phyloP scores from a whole-genome alignment of 1,140 invertebrate species.

The Ceratosolen fusciceps region DNA sequence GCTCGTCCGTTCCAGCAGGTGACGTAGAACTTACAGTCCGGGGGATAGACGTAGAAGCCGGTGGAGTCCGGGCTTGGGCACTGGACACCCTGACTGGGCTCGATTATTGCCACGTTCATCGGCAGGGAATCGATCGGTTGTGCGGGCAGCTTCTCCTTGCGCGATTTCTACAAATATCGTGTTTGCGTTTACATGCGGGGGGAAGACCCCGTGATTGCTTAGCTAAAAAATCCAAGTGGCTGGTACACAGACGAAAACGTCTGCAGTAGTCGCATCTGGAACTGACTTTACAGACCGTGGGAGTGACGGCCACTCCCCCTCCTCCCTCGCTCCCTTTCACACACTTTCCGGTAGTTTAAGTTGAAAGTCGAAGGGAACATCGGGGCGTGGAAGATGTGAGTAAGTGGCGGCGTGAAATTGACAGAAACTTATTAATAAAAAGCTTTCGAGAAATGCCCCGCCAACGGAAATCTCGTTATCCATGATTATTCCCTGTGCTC shows the following conservation, averaged over 20 bases:
- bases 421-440: too few relatives aligned
- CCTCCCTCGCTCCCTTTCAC: background rate
- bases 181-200: background rate
- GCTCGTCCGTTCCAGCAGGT: slow-evolving; percentile 78
- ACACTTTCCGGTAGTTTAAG: background rate
- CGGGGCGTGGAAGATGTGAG: too few relatives aligned
- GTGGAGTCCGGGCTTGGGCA: slow-evolving; percentile 72
- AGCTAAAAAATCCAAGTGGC: too few relatives aligned
- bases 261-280: background rate
- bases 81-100: slow-evolving; percentile 53
- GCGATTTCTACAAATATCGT: slow-evolving; percentile 58
- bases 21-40: slow-evolving; percentile 79
- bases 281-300: background rate
- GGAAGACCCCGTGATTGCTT: background rate
- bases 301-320: background rate
- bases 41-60: slow-evolving; percentile 75
- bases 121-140: slow-evolving; percentile 24
- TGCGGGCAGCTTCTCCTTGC: slow-evolving; percentile 54
- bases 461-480: background rate
- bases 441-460: too few relatives aligned
- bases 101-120: slow-evolving; percentile 57
- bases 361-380: background rate
- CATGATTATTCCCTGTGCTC: too few relatives aligned
- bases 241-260: background rate
- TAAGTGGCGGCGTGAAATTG: background rate